Evolutionary conservation across 2,113 vertebrate species (phyloP).

Genomic region (Eidolon helvum): DNA sequence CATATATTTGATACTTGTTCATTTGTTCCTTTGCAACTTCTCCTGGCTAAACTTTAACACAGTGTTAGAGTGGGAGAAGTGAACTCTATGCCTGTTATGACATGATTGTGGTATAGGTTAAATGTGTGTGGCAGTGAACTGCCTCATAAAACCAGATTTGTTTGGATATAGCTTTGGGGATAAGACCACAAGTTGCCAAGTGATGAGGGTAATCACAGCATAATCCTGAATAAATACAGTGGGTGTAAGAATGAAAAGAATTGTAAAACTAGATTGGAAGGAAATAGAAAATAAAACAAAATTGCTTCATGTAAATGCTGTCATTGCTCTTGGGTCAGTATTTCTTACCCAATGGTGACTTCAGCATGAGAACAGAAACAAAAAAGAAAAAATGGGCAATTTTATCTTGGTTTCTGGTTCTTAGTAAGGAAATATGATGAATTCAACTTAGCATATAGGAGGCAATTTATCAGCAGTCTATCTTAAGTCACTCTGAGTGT

Average conservation of each 20-base stretch:
- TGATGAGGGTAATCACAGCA: neutral
- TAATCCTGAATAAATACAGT: neutral
- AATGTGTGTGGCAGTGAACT: neutral
- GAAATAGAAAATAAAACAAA: neutral
- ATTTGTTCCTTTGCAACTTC: slow-evolving; percentile 11
- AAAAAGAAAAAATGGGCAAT: neutral
- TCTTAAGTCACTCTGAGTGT: neutral
- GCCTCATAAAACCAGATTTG: slow-evolving; percentile 19
- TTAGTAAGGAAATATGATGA: slow-evolving; percentile 23
- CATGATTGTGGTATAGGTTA: slow-evolving; percentile 38
- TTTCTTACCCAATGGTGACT: neutral
- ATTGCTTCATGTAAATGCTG: neutral
- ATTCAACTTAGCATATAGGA: neutral
- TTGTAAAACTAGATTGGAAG: neutral
- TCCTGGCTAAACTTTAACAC: neutral
- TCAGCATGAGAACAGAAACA: neutral
- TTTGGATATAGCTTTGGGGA: slow-evolving; percentile 4
- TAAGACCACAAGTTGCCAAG: neutral
- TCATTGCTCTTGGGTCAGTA: neutral
- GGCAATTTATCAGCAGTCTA: slow-evolving; percentile 29
- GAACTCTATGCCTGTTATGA: neutral
- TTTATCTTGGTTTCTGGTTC: neutral
- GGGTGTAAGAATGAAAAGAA: neutral
- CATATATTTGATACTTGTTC: neutral
- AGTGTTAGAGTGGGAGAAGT: neutral